Conservation (phyloP, 2,797 vertebrate genomes). For the Aulostomus chinensis region DNA sequence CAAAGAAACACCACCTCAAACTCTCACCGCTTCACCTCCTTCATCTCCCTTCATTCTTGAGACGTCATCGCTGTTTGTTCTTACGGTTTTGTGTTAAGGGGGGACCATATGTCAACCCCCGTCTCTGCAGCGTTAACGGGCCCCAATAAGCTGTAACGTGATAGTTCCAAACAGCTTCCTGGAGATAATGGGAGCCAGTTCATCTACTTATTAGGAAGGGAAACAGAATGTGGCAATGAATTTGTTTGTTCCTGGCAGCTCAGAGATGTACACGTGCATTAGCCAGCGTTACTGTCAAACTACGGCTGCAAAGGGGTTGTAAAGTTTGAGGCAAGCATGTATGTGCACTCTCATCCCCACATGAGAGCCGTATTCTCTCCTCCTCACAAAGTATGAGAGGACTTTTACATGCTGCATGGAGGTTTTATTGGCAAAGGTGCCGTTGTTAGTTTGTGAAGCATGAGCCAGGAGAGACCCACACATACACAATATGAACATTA, state of each 20-base stretch:
- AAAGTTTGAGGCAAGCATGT: slow-evolving; percentile 62
- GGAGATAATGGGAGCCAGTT: slow-evolving; percentile 61
- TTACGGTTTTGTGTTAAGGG: slow-evolving; percentile 34
- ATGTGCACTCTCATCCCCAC: slow-evolving; percentile 55
- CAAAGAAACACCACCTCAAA: slow-evolving; percentile 17
- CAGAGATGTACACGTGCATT: slow-evolving; percentile 44
- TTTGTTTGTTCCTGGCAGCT: slow-evolving; percentile 57
- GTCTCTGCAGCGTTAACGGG: slow-evolving; percentile 13
- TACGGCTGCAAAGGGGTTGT: slow-evolving; percentile 64
- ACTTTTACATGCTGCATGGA: slow-evolving; percentile 30
- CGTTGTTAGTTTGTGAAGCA: too few species aligned
- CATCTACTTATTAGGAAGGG: slow-evolving; percentile 31
- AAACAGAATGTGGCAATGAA: slow-evolving; percentile 31
- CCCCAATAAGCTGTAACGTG: slow-evolving; percentile 40
- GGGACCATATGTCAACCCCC: slow-evolving; percentile 19
- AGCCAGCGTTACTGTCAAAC: slow-evolving; percentile 51
- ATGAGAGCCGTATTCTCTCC: slow-evolving; percentile 45
- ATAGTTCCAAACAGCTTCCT: slow-evolving; percentile 48
- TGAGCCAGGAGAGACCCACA: too few species aligned
- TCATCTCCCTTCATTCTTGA: slow-evolving; percentile 6
- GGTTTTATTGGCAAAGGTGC: slow-evolving; percentile 45
- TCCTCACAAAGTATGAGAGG: slow-evolving; percentile 44
- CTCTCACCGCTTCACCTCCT: not conserved
- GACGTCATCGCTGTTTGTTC: slow-evolving; percentile 23
- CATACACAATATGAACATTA: too few species aligned